Evolutionary conservation across 2,113 vertebrate genomes (phyloP).

Genomic region (Proterorhinus semilunaris): DNA sequence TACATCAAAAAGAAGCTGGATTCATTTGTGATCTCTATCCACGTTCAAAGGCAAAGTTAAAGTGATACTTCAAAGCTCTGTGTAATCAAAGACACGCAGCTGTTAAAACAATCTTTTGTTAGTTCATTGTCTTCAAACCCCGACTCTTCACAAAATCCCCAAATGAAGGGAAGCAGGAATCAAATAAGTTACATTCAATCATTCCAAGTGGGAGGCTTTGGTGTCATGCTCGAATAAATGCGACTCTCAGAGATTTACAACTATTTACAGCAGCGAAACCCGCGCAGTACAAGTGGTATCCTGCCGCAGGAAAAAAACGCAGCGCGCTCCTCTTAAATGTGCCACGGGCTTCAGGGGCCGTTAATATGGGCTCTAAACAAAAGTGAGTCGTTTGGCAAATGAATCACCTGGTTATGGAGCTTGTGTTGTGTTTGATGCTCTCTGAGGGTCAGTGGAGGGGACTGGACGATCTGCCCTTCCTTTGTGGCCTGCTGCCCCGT

Average conservation of each 20-base stretch:
- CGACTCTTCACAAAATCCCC: slow-evolving; percentile 88
- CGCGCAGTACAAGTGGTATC: slow-evolving; percentile 69
- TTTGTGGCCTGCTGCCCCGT: slow-evolving; percentile 56
- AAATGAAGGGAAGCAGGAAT: slow-evolving; percentile 74
- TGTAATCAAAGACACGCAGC: slow-evolving; percentile 99
- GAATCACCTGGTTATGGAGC: slow-evolving; percentile 68
- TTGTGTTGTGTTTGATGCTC: slow-evolving; percentile 66
- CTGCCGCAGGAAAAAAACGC: slow-evolving; percentile 61
- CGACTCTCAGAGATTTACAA: slow-evolving; percentile 69
- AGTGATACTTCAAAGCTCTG: slow-evolving; percentile 98
- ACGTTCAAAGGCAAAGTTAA: slow-evolving; percentile 98
- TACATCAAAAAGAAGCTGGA: slow-evolving; percentile 92
- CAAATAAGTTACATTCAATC: slow-evolving; percentile 73
- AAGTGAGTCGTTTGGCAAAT: slow-evolving; percentile 72
- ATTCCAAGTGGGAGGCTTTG: slow-evolving; percentile 68
- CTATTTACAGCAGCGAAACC: slow-evolving; percentile 72
- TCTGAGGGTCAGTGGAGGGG: slow-evolving; percentile 39
- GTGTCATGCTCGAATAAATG: slow-evolving; percentile 72
- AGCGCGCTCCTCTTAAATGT: slow-evolving; percentile 62
- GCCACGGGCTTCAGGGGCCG: slow-evolving; percentile 54
- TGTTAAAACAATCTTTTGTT: slow-evolving; percentile 99
- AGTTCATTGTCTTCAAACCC: slow-evolving; percentile 95
- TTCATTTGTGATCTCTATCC: slow-evolving; percentile 99
- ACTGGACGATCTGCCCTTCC: slow-evolving; percentile 56
- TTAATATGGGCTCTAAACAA: slow-evolving; percentile 60